These are phyloP conservation scores for Drosophila anomalata DNA, from an alignment of 2,888 invertebrate species.

Conservation along the genomic window DNA sequence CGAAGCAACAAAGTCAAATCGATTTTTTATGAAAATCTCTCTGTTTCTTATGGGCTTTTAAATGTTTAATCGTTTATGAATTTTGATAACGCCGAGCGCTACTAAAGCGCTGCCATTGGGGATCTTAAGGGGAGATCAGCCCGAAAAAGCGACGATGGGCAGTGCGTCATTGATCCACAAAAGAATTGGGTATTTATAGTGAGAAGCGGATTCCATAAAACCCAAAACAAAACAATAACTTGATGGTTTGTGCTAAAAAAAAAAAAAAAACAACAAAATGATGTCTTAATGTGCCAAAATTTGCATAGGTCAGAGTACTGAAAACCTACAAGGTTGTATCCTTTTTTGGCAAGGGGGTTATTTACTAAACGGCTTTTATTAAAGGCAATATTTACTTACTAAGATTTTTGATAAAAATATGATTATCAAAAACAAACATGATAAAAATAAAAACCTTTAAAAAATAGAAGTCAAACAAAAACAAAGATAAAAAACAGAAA, in stretches of 20 bases:
- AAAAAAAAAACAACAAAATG: slow-evolving; percentile 17
- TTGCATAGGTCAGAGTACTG: slow-evolving; percentile 33
- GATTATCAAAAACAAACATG: neutral
- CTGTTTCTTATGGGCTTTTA: slow-evolving; percentile 73
- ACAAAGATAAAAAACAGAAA: neutral
- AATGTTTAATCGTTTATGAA: slow-evolving; percentile 80
- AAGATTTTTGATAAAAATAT: no score
- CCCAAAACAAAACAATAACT: slow-evolving; percentile 13
- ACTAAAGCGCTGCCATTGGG: slow-evolving; percentile 38
- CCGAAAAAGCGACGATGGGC: neutral
- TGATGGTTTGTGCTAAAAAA: slow-evolving; percentile 9
- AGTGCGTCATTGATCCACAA: slow-evolving; percentile 31
- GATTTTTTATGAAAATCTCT: slow-evolving; percentile 77
- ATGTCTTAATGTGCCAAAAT: slow-evolving; percentile 37
- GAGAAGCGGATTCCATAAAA: slow-evolving; percentile 10
- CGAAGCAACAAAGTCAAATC: slow-evolving; percentile 70
- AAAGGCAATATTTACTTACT: no score
- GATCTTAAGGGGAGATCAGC: slow-evolving; percentile 15
- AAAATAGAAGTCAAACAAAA: neutral
- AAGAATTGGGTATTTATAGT: slow-evolving; percentile 21
- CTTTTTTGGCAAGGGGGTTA: neutral
- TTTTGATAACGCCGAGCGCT: slow-evolving; percentile 65
- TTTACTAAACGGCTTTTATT: neutral
- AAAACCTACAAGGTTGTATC: neutral
- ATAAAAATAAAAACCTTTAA: neutral